Evolutionary conservation across 2,888 invertebrate genomes (phyloP).

Genomic region (Callosobruchus maculatus): DNA sequence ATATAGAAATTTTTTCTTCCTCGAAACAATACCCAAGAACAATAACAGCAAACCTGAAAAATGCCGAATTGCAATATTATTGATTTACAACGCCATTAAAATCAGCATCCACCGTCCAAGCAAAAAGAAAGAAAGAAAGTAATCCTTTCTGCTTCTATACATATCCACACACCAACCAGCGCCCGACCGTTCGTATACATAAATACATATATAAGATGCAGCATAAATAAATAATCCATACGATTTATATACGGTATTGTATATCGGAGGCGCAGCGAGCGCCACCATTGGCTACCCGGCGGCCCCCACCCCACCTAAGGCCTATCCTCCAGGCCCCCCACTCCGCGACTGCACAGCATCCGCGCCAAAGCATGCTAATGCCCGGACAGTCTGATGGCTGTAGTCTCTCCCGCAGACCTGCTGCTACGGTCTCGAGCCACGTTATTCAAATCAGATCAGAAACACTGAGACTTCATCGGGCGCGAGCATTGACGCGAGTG

Average conservation of each 20-base stretch:
- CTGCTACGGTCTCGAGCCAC: not conserved
- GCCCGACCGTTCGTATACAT: conserved; percentile 25
- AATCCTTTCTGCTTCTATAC: conserved; percentile 43
- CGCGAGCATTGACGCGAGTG: not conserved
- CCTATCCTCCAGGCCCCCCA: conserved; percentile 40
- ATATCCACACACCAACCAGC: conserved; percentile 36
- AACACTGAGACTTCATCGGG: not conserved
- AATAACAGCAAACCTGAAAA: conserved; percentile 11
- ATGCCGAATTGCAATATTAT: conserved; percentile 38
- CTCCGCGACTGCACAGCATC: conserved; percentile 39
- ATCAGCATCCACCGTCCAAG: conserved; percentile 28
- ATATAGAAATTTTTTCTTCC: not conserved
- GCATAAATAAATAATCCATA: conserved; percentile 54
- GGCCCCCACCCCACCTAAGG: conserved; percentile 35
- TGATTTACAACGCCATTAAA: conserved; percentile 41
- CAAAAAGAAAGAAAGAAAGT: conserved; percentile 19
- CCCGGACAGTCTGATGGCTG: conserved; percentile 5
- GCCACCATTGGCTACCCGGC: conserved; percentile 36
- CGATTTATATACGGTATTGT: conserved; percentile 51
- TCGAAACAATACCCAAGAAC: not conserved
- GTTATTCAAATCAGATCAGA: not conserved
- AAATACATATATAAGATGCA: conserved; percentile 51
- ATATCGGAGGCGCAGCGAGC: conserved; percentile 40
- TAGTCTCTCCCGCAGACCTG: not conserved
- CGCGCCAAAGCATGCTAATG: conserved; percentile 11